Conservation (phyloP, 2,888 invertebrate species). For the Drosophila dives region DNA sequence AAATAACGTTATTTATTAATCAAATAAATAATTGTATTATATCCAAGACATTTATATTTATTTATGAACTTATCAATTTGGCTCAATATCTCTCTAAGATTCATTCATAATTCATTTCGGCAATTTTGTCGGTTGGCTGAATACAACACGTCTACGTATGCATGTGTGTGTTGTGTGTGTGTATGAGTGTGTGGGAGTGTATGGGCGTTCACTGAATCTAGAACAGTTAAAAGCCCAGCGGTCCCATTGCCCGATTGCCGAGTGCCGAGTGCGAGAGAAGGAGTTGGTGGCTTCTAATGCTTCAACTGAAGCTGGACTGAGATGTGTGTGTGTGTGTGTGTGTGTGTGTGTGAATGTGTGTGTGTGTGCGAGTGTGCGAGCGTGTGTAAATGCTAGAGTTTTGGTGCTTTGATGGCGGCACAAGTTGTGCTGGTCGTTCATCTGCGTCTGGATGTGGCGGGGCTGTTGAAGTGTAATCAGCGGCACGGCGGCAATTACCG, state of each 20-base stretch:
- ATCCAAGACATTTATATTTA: neutral
- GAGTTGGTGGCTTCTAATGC: slow-evolving; percentile 20
- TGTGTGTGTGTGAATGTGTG: slow-evolving; percentile 14
- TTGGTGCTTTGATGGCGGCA: slow-evolving; percentile 46
- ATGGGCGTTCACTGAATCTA: slow-evolving; percentile 50
- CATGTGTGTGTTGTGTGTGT: slow-evolving; percentile 2
- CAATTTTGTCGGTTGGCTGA: slow-evolving; percentile 56
- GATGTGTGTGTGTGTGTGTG: slow-evolving; percentile 4
- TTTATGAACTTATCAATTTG: slow-evolving; percentile 1
- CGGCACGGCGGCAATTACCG: slow-evolving; percentile 79
- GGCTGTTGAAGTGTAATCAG: slow-evolving; percentile 79
- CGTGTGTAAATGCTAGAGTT: slow-evolving; percentile 5
- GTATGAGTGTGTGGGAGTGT: slow-evolving; percentile 18
- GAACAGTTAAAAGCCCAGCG: slow-evolving; percentile 77
- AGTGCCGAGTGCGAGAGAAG: slow-evolving; percentile 17
- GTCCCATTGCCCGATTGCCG: slow-evolving; percentile 59
- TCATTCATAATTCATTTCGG: slow-evolving; percentile 7
- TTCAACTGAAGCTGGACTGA: slow-evolving; percentile 29
- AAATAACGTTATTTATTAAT: neutral
- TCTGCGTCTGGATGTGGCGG: slow-evolving; percentile 58
- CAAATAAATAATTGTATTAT: neutral
- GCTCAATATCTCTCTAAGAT: neutral
- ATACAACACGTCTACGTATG: neutral
- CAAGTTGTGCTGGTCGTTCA: slow-evolving; percentile 64
- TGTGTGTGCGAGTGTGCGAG: slow-evolving; percentile 8